phyloP scores from a whole-genome alignment of 2,888 invertebrate genomes.

The Cerceris ruficornis region DNA sequence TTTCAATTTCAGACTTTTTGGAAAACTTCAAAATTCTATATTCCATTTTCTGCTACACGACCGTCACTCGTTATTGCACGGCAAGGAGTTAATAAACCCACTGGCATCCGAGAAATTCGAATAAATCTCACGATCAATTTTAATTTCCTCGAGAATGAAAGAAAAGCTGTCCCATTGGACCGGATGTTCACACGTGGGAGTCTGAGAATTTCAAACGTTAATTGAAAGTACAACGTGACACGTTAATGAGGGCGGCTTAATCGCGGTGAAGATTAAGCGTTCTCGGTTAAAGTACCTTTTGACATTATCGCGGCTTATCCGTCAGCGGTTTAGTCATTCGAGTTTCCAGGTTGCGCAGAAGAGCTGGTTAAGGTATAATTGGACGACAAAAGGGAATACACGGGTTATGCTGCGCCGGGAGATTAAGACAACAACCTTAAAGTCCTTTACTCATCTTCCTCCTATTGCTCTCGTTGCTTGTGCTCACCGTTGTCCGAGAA shows the following conservation, averaged over 20 bases:
- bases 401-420: conserved; percentile 16
- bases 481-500: conserved; percentile 45
- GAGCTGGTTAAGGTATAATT: conserved; percentile 53
- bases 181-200: too few species aligned
- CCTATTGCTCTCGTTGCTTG: conserved; percentile 48
- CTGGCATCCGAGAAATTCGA: too few species aligned
- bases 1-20: too few species aligned
- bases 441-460: conserved; percentile 46
- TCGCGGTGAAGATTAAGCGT: conserved; percentile 10
- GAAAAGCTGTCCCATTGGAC: too few species aligned
- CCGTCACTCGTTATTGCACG: too few species aligned
- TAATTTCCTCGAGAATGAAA: too few species aligned
- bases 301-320: conserved; percentile 42
- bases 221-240: too few species aligned
- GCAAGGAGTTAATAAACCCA: too few species aligned
- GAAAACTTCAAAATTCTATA: too few species aligned
- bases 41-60: too few species aligned
- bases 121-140: too few species aligned
- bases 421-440: conserved; percentile 57
- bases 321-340: conserved; percentile 28
- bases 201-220: too few species aligned
- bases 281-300: conserved; percentile 12
- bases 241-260: not conserved
- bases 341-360: conserved; percentile 44
- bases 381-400: conserved; percentile 34